Percentiles rank a stretch among this genome's conserved stretches.
Conservation (phyloP, 2,113 vertebrate genomes). For the Podiceps cristatus region DNA sequence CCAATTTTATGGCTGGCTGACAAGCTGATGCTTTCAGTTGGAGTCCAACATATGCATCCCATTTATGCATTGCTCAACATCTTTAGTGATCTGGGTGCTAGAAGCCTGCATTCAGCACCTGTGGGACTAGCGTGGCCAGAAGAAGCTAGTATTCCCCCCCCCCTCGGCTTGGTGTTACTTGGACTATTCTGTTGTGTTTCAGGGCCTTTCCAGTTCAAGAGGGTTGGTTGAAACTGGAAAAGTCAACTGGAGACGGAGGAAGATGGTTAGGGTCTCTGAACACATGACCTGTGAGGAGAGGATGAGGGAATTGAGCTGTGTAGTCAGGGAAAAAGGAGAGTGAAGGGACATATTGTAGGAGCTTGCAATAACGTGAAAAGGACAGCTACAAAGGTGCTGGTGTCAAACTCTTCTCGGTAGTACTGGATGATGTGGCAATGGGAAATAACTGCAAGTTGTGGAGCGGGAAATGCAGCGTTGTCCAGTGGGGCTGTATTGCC, state of each 20-base stretch:
- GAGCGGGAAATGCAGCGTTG: not conserved
- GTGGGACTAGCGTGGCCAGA: not conserved
- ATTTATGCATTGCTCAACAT: not conserved
- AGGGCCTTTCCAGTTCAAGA: not conserved
- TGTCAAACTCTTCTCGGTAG: not conserved
- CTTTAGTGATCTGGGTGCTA: not conserved
- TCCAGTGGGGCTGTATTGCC: rapidly evolving
- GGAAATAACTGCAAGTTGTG: not conserved
- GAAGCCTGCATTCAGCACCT: not conserved
- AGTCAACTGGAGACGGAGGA: not conserved
- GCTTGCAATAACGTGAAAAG: not conserved
- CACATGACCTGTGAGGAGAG: not conserved
- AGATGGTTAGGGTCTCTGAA: not conserved
- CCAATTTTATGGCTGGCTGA: not conserved
- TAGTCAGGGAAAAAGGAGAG: not conserved
- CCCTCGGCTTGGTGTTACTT: not conserved
- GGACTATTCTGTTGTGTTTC: not conserved
- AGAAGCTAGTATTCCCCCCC: not conserved
- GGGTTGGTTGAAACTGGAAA: not conserved
- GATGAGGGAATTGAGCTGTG: not conserved
- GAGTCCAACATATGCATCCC: rapidly evolving
- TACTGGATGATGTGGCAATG: not conserved
- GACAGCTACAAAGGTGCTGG: not conserved
- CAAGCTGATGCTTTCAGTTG: not conserved
- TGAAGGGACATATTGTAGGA: not conserved